Evolutionary conservation across 2,797 vertebrate species (phyloP).

Genomic region (Poeciliopsis presidionis): DNA sequence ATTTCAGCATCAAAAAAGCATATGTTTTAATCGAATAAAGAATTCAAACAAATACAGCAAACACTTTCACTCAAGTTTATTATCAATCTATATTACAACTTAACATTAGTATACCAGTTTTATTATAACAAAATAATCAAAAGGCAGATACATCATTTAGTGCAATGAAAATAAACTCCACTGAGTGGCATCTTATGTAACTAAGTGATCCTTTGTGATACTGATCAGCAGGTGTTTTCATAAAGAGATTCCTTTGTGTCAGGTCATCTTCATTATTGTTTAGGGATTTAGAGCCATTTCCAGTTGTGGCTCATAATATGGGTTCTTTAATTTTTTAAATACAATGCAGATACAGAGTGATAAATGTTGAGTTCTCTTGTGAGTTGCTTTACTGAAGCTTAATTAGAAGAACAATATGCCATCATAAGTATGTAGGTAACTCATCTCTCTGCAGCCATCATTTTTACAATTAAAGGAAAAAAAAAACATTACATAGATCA

Average conservation of each 20-base stretch:
- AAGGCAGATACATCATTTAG: slow-evolving; percentile 70
- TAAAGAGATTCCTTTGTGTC: slow-evolving; percentile 21
- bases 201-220: slow-evolving; percentile 33
- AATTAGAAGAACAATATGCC: not conserved
- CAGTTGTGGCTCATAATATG: not conserved
- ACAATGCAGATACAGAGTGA: not conserved
- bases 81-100: slow-evolving; percentile 66
- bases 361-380: slow-evolving; percentile 5
- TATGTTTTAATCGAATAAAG: not conserved
- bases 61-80: slow-evolving; percentile 65
- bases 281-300: slow-evolving; percentile 1
- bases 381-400: not conserved
- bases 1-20: not conserved
- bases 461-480: slow-evolving; percentile 10
- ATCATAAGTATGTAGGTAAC: not conserved
- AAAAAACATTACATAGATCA: not conserved
- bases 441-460: not conserved
- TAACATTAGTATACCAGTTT: slow-evolving; percentile 59
- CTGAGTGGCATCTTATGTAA: slow-evolving; percentile 39
- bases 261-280: slow-evolving; percentile 37
- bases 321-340: slow-evolving; percentile 7
- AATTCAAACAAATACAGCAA: not conserved
- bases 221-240: slow-evolving; percentile 30
- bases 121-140: slow-evolving; percentile 63
- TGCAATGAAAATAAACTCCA: slow-evolving; percentile 65